A percentile compares a stretch with the other conserved stretches of the same genome.
Conservation (phyloP, 2,113 vertebrate species). For the Vireo altiloquus region DNA sequence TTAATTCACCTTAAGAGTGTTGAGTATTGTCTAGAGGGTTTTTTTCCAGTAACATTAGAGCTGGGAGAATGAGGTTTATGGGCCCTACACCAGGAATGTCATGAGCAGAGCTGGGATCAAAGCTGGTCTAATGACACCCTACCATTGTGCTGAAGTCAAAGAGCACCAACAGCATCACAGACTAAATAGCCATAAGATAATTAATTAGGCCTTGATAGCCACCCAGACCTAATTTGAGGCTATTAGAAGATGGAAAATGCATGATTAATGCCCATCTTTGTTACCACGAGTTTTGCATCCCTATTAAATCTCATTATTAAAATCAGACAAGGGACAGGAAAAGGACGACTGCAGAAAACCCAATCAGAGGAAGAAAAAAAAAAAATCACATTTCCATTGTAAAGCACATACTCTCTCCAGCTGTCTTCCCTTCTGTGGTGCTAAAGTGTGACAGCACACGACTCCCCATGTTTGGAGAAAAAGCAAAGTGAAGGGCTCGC, state of each 20-base stretch:
- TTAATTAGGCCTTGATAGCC: not conserved
- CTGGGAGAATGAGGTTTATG: fast-evolving
- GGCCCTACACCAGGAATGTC: not conserved
- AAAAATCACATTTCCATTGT: not conserved
- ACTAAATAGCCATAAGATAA: not conserved
- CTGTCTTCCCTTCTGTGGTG: conserved; percentile 41
- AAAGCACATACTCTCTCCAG: conserved; percentile 1
- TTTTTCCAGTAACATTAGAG: not conserved
- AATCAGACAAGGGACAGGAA: conserved; percentile 1
- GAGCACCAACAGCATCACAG: not conserved
- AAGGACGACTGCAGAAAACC: not conserved
- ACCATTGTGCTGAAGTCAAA: not conserved
- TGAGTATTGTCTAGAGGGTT: fast-evolving
- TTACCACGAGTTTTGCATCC: not conserved
- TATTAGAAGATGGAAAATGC: not conserved
- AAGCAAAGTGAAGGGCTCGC: not conserved
- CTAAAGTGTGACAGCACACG: not conserved
- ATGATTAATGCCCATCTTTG: not conserved
- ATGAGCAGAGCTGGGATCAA: not conserved
- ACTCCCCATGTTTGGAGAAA: not conserved
- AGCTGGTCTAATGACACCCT: not conserved
- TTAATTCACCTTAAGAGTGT: not conserved
- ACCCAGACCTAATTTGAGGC: not conserved
- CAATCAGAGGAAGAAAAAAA: not conserved
- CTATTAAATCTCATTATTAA: not conserved